Conservation (phyloP, 2,113 vertebrate species). For the Pelvicachromis taeniatus region DNA sequence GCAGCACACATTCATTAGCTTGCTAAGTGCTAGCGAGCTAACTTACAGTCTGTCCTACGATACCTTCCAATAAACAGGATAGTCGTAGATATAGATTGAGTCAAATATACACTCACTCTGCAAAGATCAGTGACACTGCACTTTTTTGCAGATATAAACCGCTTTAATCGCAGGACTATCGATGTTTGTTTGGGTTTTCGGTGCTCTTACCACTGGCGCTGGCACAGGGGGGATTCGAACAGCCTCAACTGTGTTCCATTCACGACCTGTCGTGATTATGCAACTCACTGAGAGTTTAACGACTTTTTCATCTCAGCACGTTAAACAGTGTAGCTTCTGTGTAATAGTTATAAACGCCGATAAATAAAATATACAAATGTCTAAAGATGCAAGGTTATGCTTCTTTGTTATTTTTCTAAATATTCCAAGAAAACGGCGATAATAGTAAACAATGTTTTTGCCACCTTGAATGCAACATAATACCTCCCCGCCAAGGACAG, state of each 20-base stretch:
- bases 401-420: neutral
- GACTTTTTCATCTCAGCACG: neutral
- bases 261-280: constrained; percentile 32
- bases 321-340: fast-evolving
- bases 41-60: constrained; percentile 52
- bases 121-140: neutral
- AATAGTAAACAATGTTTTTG: neutral
- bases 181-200: constrained; percentile 74
- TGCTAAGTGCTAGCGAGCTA: constrained; percentile 65
- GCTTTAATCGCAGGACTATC: neutral
- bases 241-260: constrained; percentile 43
- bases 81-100: neutral
- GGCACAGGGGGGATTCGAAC: constrained; percentile 56
- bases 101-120: neutral
- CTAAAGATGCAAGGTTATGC: fast-evolving
- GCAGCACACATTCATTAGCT: constrained; percentile 69
- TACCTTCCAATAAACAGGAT: neutral
- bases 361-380: fast-evolving
- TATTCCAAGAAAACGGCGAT: neutral
- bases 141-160: neutral
- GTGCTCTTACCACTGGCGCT: constrained; percentile 62
- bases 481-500: constrained; percentile 24
- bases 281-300: constrained; percentile 4
- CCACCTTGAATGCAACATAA: constrained; percentile 43
- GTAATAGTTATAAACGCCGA: neutral